Evolutionary conservation across 2,797 vertebrate species (phyloP).

Genomic region (Sebastes variabilis): DNA sequence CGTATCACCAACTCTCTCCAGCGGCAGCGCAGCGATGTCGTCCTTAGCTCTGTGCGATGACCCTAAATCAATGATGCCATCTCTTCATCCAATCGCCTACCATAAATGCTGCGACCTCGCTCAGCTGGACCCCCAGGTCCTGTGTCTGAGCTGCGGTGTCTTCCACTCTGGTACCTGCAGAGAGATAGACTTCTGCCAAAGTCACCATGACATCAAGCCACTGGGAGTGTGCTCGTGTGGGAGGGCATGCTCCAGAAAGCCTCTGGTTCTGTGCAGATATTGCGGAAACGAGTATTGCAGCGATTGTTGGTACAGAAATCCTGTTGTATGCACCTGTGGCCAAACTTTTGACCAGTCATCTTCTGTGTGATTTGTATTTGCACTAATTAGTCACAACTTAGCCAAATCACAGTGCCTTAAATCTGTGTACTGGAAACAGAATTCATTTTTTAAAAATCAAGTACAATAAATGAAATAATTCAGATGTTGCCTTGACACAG

Average conservation of each 20-base stretch:
- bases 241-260: constrained; percentile 21
- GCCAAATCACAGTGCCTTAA: constrained; percentile 59
- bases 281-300: constrained; percentile 71
- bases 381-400: constrained; percentile 24
- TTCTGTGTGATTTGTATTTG: constrained; percentile 56
- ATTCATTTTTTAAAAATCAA: neutral
- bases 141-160: constrained; percentile 65
- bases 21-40: neutral
- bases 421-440: neutral
- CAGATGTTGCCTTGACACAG: constrained; percentile 38
- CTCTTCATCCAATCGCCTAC: constrained; percentile 36
- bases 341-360: constrained; percentile 59
- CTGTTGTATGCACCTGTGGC: constrained; percentile 72
- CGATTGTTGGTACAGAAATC: constrained; percentile 70
- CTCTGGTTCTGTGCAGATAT: constrained; percentile 70
- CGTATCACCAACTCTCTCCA: neutral
- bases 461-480: neutral
- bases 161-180: constrained; percentile 68
- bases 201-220: fast-evolving
- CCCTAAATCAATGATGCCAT: neutral
- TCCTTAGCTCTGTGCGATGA: constrained; percentile 5
- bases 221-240: constrained; percentile 52
- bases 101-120: constrained; percentile 60
- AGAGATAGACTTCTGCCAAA: constrained; percentile 12
- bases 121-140: constrained; percentile 36